Base-by-base conservation (phyloP, 2,797 vertebrate genomes). In the Adelosebastes latens region DNA sequence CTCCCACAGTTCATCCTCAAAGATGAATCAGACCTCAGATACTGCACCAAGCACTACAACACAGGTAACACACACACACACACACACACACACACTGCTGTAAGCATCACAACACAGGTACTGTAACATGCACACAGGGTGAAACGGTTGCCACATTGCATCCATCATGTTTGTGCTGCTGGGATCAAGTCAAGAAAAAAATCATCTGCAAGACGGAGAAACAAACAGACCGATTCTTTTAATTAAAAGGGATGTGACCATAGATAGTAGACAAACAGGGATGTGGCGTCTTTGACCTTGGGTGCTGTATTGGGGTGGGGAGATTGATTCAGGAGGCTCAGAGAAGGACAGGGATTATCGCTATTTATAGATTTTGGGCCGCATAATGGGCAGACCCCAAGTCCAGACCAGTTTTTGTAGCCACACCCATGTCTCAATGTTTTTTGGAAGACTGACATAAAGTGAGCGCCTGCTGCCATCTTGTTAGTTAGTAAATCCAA, bases 11-110 rank as follows among this genome's bases (percentile, higher is more conserved):
- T 99, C 93, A 92, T 99, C 60, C 92, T 99, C 77, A 99, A 98
- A 94, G 98, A 99, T 77, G 97, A 99, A 83, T 97, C 97, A 29
- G 98, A 99, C 92, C 96, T 99, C 60, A 96, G 97, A 89, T 98
- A 99, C 93, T 99, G 98, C 94, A 99, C 98, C 83, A 99, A 99
- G 84, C 97, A 99, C 88, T 99, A 99, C 93, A 99, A 62, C 25
- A 56, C 62, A 73, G 32, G 29, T 36, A 56, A 59, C 63, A 63
- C 36, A 49, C 42, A 18, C 36, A 10, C 34, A 11, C 34, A 11
- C 34, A 11, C 34, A 12, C 34, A 36, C 34, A 36, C 34, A 32
- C 42, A 36, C 68, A 58, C 66, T 29, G 69, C 66, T 1, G 0
- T 7, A 16, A 65, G 74, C 36, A 58, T 36, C 36, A 39, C 11